A percentile compares a stretch with the other conserved stretches of the same genome.
These are phyloP conservation scores for Anoplophora glabripennis DNA, from an alignment of 1,140 invertebrate species.

Conservation along the genomic window DNA sequence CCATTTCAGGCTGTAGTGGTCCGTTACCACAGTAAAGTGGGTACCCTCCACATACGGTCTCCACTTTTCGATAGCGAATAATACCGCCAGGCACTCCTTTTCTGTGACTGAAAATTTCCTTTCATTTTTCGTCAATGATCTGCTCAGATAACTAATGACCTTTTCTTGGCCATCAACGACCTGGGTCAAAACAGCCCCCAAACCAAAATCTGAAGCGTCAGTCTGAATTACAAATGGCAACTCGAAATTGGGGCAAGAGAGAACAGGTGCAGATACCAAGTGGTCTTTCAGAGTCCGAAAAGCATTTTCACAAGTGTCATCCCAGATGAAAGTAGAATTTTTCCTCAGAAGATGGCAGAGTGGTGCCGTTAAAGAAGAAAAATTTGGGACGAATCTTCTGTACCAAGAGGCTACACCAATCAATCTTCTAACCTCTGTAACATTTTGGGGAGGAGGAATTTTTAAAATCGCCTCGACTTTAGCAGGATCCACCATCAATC, in stretches of 20 bases:
- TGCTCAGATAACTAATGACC: slow-evolving; percentile 47
- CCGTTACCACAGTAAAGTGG: slow-evolving; percentile 47
- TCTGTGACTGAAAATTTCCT: slow-evolving; percentile 50
- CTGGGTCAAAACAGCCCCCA: slow-evolving; percentile 25
- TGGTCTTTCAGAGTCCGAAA: not conserved
- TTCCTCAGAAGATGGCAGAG: slow-evolving; percentile 35
- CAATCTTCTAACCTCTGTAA: slow-evolving; percentile 21
- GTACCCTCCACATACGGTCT: slow-evolving; percentile 44
- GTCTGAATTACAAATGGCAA: slow-evolving; percentile 10
- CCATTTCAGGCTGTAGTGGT: slow-evolving; percentile 49
- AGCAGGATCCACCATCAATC: slow-evolving; percentile 40
- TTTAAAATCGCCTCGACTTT: slow-evolving; percentile 47
- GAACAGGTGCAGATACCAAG: slow-evolving; percentile 1
- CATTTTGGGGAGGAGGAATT: slow-evolving; percentile 31
- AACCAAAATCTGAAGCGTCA: slow-evolving; percentile 29
- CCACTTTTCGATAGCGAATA: slow-evolving; percentile 44
- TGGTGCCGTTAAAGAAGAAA: slow-evolving; percentile 6
- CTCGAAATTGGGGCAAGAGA: slow-evolving; percentile 14
- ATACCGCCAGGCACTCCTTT: slow-evolving; percentile 50
- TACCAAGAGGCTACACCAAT: slow-evolving; percentile 14
- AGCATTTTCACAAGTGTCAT: not conserved
- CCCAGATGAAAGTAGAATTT: not conserved
- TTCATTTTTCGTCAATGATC: slow-evolving; percentile 43
- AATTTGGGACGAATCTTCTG: slow-evolving; percentile 7
- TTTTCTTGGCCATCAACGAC: slow-evolving; percentile 20